Conservation (phyloP, 2,797 vertebrate genomes). For the Hippocampus kuda region DNA sequence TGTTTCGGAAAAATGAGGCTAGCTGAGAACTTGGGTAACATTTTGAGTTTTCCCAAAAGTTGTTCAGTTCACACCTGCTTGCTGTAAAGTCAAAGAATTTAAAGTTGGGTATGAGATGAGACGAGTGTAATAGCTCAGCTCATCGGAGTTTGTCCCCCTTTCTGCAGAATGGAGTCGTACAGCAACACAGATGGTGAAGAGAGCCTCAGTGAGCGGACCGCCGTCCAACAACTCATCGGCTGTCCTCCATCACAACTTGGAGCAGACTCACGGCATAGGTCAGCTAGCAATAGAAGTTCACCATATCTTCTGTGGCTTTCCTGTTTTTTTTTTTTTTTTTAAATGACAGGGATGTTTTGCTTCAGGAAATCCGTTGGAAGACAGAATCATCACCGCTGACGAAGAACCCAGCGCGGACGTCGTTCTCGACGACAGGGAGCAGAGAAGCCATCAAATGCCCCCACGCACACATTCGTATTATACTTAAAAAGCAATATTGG, state of each 20-base stretch:
- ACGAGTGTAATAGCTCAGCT: neutral
- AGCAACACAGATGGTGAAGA: conserved; percentile 74
- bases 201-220: conserved; percentile 66
- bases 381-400: conserved; percentile 49
- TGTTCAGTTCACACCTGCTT: conserved; percentile 1
- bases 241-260: conserved; percentile 71
- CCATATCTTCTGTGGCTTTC: neutral
- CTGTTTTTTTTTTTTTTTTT: no score
- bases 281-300: conserved; percentile 8
- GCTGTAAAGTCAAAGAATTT: conserved; percentile 2
- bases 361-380: conserved; percentile 53
- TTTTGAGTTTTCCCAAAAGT: neutral
- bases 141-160: neutral
- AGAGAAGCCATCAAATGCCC: conserved; percentile 18
- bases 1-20: conserved; percentile 86
- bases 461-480: conserved; percentile 2
- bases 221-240: conserved; percentile 73
- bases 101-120: neutral
- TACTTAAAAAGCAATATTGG: conserved; percentile 1
- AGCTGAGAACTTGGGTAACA: conserved; percentile 83
- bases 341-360: neutral
- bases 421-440: conserved; percentile 55
- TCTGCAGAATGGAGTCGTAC: conserved; percentile 89
- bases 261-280: conserved; percentile 63
- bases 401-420: conserved; percentile 51